These are phyloP conservation scores for Xylota sylvarum DNA, from an alignment of 2,888 invertebrate species.

Conservation along the genomic window DNA sequence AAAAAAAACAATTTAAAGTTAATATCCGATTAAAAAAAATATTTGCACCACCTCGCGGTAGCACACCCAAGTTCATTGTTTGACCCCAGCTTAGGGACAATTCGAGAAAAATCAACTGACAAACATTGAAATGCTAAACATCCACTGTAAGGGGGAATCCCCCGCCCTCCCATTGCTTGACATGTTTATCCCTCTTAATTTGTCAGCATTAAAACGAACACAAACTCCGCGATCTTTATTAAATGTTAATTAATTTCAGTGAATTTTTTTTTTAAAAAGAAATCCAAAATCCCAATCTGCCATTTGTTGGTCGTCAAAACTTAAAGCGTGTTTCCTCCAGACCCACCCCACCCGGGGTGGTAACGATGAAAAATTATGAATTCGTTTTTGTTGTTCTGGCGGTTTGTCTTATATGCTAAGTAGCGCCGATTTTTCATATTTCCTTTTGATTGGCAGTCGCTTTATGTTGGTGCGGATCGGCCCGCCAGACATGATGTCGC, in stretches of 20 bases:
- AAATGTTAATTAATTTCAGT: constrained; percentile 58
- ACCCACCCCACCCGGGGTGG: neutral
- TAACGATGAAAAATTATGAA: constrained; percentile 35
- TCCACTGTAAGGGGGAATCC: neutral
- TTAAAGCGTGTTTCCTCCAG: neutral
- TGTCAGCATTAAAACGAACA: constrained; percentile 29
- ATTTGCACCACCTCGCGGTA: constrained; percentile 2
- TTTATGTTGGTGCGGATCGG: neutral
- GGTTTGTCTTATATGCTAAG: constrained; percentile 41
- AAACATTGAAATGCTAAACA: constrained; percentile 7
- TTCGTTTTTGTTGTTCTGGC: constrained; percentile 16
- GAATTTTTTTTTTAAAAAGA: constrained; percentile 30
- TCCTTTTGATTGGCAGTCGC: constrained; percentile 35
- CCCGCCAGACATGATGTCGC: constrained; percentile 61
- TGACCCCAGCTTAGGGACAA: constrained; percentile 2
- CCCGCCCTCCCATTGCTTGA: neutral
- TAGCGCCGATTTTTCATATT: constrained; percentile 37
- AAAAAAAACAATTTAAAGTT: neutral
- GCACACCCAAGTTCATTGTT: constrained; percentile 10
- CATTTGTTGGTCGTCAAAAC: neutral
- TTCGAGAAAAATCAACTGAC: neutral
- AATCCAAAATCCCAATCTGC: constrained; percentile 37
- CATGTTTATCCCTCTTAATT: constrained; percentile 35
- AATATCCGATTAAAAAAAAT: constrained; percentile 4
- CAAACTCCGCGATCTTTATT: constrained; percentile 15